These are phyloP conservation scores for Upupa epops DNA, from an alignment of 2,113 vertebrate species.

Conservation along the genomic window DNA sequence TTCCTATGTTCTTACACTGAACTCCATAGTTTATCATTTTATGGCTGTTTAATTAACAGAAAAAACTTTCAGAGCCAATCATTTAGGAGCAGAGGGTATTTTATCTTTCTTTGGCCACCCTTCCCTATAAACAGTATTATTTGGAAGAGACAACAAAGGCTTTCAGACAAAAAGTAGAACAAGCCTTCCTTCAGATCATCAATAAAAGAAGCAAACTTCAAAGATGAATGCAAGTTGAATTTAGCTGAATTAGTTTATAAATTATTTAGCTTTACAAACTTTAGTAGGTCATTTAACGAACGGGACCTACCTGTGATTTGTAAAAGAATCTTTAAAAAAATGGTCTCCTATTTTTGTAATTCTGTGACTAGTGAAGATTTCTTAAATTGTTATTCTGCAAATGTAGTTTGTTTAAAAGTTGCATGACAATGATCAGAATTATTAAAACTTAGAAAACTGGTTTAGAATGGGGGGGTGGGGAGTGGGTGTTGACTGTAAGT, in stretches of 20 bases:
- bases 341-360: background rate
- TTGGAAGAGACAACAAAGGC: constrained; percentile 30
- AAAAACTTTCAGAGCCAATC: background rate
- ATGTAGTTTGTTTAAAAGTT: background rate
- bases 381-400: background rate
- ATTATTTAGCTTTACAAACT: constrained; percentile 35
- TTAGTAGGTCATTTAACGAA: constrained; percentile 45
- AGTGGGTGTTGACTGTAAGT: background rate
- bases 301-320: background rate
- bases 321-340: background rate
- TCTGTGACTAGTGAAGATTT: background rate
- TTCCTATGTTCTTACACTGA: background rate
- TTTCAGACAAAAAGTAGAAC: constrained; percentile 6
- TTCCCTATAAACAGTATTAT: background rate
- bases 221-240: constrained; percentile 19
- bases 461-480: background rate
- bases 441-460: background rate
- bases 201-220: constrained; percentile 35
- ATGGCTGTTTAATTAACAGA: background rate
- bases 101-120: background rate
- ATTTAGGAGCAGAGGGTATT: background rate
- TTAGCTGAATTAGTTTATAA: constrained; percentile 15
- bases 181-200: constrained; percentile 22
- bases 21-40: background rate
- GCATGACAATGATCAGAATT: background rate